phyloP scores from a whole-genome alignment of 2,888 invertebrate genomes.

The Hoplodrina ambigua region DNA sequence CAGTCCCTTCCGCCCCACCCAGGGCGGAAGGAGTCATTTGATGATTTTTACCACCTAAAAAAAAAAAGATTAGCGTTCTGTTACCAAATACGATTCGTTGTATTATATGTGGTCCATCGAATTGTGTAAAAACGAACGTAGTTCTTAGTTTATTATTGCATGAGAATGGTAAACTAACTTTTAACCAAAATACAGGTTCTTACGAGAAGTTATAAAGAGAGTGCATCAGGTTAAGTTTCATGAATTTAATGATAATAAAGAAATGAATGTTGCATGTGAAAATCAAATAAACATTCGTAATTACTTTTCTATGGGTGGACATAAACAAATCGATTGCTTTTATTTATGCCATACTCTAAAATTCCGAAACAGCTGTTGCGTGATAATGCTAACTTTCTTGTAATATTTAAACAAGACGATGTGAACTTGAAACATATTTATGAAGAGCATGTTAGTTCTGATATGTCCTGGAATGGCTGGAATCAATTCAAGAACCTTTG shows the following conservation, averaged over 20 bases:
- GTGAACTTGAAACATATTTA: too few relatives aligned
- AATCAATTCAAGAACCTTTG: too few relatives aligned
- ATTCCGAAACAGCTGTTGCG: background rate
- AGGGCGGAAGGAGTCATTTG: slow-evolving; percentile 7
- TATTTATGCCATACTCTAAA: background rate
- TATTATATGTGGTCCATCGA: slow-evolving; percentile 20
- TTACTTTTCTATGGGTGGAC: slow-evolving; percentile 40
- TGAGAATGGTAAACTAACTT: slow-evolving; percentile 14
- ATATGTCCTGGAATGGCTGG: too few relatives aligned
- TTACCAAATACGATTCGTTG: too few relatives aligned
- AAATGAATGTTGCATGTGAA: slow-evolving; percentile 22
- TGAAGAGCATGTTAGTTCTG: too few relatives aligned
- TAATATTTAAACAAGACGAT: too few relatives aligned
- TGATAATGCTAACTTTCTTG: background rate
- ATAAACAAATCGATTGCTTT: slow-evolving; percentile 42
- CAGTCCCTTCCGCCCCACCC: too few relatives aligned
- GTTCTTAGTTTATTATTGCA: too few relatives aligned
- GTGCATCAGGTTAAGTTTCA: slow-evolving; percentile 13
- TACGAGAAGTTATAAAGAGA: slow-evolving; percentile 17
- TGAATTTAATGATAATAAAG: slow-evolving; percentile 22
- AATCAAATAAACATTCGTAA: slow-evolving; percentile 43
- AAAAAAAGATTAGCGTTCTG: slow-evolving; percentile 7
- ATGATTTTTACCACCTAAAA: slow-evolving; percentile 12
- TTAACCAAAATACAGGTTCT: slow-evolving; percentile 21
- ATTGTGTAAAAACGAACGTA: slow-evolving; percentile 3